Base-by-base conservation (phyloP, 2,113 vertebrate species). In the human (Homo sapiens) region DNA sequence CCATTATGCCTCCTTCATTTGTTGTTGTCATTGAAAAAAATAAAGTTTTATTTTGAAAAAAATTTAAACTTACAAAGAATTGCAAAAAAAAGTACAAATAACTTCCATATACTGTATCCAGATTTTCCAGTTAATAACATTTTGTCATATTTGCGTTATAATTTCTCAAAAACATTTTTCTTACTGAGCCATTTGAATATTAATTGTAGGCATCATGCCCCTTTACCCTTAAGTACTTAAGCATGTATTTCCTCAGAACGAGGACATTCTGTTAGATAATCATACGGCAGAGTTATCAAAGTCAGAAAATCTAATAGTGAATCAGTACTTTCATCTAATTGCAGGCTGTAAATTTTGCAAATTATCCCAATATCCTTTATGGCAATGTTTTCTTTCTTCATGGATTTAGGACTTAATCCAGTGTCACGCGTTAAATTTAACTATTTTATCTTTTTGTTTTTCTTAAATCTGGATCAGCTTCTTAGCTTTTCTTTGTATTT, bases 11-110 rank as follows among this genome's bases (percentile, higher is more conserved):
- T 11, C 16, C 32, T 90, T 82, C 3, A 72, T 79, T 93, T 90
- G 40, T 94, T 88, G 94, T 94, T 88, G 94, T 94, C 14, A 70
- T 79, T 95, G 85, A 61, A 81, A 55, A 80, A 93, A 38, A 38
- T 86, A 30, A 64, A 64, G 4, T 90, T 93, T 87, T 82, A 72
- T 84, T 94, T 96, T 92, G 38, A 64, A 20, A 73, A 86, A 85
- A 68, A 61, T 78, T 86, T 6, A 89, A 7, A 35, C 72, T 89
- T 89, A 45, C 3, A 64, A 68, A 70, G 10, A 94, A 3, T 72
- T 92, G 20, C 12, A 81, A 76, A 73, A 38, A 45, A 84, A 84
- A 91, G 17, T 81, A 57, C 76, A 48, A 66, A 94, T 66, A 78
- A 48, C n/a, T 50, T 80, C 6, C 30, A 18, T 45, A 38, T 70